Base-by-base conservation (phyloP, 2,888 invertebrate species). In the Drosophila infuscata region DNA sequence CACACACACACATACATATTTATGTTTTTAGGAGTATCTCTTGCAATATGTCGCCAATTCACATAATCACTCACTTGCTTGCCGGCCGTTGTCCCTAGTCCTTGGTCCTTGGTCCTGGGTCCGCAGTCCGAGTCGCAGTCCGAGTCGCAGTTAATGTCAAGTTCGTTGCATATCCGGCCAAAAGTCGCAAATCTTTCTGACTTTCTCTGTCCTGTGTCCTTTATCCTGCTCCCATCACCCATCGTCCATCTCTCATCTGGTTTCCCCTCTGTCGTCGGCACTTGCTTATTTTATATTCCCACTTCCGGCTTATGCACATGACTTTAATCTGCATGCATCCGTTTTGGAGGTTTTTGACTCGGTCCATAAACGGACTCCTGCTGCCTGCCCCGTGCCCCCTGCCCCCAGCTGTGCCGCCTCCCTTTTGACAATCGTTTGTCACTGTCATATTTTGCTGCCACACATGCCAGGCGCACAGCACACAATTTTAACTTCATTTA, bases 271-370 rank as follows among this genome's bases (percentile, higher is more conserved):
- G 70, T 57, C 74, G 70, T 57, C 74, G 67, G 73, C 69, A 74
- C 74, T 87, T 79, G 84, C 79, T 86, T 89, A 89, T 89, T 85
- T 88, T 80, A 82, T 89, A 88, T 85, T 82, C 80, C 82, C 70
- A 79, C 90, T 89, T 86, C 90, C 89, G 78, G 85, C 74, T 85
- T 89, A 89, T 89, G 85, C 89, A 88, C 90, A 85, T 88, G 89
- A 84, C 85, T 85, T 89, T 89, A 85, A 85, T 80, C 89, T 76
- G 76, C 48, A 73, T 74, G 83, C 74, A 87, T 83, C 88, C 89
- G 87, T 71, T 66, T 76, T 70, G 61, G 51, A 68, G 74, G 49
- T 66, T 66, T 76, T 59, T 58, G 46, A 46, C 46, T 46, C 46
- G 3, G 46, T 25, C 46, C 46, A 46, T 46, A 25, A 46, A 8